Conservation (phyloP, 2,113 vertebrate genomes). For the Eulemur macaco region DNA sequence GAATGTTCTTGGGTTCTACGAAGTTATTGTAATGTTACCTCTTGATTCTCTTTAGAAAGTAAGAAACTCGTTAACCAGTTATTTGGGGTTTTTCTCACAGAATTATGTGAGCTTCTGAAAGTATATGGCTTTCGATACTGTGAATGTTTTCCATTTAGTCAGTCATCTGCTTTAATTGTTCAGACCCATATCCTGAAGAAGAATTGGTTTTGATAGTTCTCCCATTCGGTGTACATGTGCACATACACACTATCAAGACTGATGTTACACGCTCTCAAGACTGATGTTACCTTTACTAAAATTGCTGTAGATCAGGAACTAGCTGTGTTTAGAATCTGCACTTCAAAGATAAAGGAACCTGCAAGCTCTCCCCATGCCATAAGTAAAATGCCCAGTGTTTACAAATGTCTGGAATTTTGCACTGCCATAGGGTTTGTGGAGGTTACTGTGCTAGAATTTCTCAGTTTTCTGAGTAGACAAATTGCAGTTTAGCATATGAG, state of each 20-base stretch:
- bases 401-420: conserved; percentile 49
- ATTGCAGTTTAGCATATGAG: background rate
- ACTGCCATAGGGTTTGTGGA: background rate
- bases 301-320: background rate
- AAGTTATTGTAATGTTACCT: background rate
- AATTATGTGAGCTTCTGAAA: conserved; percentile 31
- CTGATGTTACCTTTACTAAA: background rate
- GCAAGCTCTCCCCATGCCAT: conserved; percentile 41
- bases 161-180: background rate
- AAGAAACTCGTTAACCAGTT: background rate
- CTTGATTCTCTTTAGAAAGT: conserved; percentile 23
- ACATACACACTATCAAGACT: background rate
- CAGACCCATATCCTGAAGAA: background rate
- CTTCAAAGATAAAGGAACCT: background rate
- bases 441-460: background rate
- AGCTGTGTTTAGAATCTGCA: background rate
- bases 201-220: background rate
- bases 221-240: background rate
- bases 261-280: background rate
- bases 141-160: conserved; percentile 48
- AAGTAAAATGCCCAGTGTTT: conserved; percentile 54
- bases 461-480: background rate
- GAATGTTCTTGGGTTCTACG: conserved; percentile 10
- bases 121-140: conserved; percentile 71
- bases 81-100: background rate